phyloP scores from a whole-genome alignment of 1,140 invertebrate genomes.

The Drosophila aff. region DNA sequence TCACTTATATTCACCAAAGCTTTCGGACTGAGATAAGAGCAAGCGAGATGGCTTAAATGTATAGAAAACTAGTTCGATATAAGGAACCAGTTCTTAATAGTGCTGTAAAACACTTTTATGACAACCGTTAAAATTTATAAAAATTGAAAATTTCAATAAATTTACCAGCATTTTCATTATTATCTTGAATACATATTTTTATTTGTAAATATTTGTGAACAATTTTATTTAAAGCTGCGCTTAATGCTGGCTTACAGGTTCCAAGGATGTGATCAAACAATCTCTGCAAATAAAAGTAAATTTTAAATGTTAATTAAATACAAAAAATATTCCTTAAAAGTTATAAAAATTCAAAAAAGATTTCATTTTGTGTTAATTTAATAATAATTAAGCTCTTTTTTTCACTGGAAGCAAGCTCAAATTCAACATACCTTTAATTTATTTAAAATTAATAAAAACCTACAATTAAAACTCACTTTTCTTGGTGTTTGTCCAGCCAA shows the following conservation, averaged over 20 bases:
- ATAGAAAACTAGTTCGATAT: neutral
- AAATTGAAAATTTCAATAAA: neutral
- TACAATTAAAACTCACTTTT: constrained; percentile 53
- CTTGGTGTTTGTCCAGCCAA: constrained; percentile 72
- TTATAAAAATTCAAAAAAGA: neutral
- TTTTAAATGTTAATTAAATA: neutral
- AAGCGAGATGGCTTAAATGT: constrained; percentile 13
- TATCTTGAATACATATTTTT: neutral
- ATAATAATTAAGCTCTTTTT: neutral
- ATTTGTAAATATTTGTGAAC: constrained; percentile 5
- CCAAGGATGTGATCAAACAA: constrained; percentile 41
- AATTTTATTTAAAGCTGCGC: neutral
- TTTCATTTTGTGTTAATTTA: neutral
- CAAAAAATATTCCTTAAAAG: neutral
- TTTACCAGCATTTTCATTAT: neutral
- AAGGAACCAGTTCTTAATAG: constrained; percentile 7
- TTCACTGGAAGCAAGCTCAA: too few species aligned
- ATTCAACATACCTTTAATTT: neutral
- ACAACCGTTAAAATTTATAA: constrained; percentile 15
- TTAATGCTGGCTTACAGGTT: neutral
- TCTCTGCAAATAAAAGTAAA: constrained; percentile 48
- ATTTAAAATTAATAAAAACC: too few species aligned
- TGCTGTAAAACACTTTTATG: constrained; percentile 29
- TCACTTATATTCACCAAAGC: too few species aligned
- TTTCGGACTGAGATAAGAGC: neutral